These are phyloP conservation scores for Darevskia nairensis DNA, from an alignment of 2,797 vertebrate genomes.

Conservation along the genomic window DNA sequence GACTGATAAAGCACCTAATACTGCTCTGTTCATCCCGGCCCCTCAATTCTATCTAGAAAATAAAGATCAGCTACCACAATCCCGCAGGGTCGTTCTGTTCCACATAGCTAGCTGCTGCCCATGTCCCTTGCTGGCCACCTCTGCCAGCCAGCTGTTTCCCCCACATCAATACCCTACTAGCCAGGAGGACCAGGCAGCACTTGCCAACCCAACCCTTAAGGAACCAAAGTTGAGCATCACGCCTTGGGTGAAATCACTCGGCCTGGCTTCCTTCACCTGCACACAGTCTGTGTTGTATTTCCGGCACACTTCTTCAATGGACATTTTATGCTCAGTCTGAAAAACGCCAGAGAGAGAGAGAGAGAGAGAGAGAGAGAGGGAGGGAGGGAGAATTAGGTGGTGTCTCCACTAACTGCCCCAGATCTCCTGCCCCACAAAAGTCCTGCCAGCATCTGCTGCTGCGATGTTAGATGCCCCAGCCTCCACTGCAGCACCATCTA, in stretches of 20 bases:
- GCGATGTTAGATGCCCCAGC: not conserved
- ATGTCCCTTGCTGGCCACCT: too few species aligned
- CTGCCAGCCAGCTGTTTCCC: not conserved
- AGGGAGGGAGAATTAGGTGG: not conserved
- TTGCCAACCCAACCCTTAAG: not conserved
- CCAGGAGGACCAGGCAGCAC: not conserved
- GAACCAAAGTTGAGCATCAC: not conserved
- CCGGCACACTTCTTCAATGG: constrained; percentile 91
- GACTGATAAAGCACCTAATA: not conserved
- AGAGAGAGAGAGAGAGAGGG: not conserved
- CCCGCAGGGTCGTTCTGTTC: not conserved
- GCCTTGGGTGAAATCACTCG: not conserved
- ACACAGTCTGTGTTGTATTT: constrained; percentile 94
- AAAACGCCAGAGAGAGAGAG: not conserved
- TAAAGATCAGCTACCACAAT: not conserved
- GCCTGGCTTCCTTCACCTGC: constrained; percentile 80
- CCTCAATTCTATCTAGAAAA: not conserved
- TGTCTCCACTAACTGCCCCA: not conserved
- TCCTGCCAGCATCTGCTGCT: not conserved
- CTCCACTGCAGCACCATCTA: not conserved
- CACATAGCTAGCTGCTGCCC: not conserved
- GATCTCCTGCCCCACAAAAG: not conserved
- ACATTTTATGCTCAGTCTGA: constrained; percentile 97
- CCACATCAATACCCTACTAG: not conserved
- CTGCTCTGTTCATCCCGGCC: not conserved